Evolutionary conservation across 2,113 vertebrate species (phyloP).

Genomic region (Peromyscus leucopus): DNA sequence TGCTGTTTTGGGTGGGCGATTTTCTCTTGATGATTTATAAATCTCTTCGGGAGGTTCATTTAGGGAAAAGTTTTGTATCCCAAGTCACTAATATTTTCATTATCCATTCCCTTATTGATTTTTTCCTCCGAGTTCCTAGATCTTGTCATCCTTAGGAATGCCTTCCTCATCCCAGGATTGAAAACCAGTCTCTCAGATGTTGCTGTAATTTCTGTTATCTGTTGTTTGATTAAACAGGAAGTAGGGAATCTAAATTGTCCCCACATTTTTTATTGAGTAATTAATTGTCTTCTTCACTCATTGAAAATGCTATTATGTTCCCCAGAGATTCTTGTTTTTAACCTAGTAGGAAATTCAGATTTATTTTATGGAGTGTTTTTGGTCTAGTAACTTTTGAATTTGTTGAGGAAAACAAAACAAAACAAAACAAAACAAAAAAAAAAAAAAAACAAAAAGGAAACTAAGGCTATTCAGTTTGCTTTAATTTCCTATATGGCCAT

Average conservation of each 20-base stretch:
- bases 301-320: neutral
- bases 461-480: neutral
- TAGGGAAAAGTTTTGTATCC: neutral
- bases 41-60: neutral
- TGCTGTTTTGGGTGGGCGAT: neutral
- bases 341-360: neutral
- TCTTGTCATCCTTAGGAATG: neutral
- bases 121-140: neutral
- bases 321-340: neutral
- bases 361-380: neutral
- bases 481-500: neutral
- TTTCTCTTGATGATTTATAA: neutral
- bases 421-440: no score
- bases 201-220: neutral
- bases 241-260: neutral
- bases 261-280: neutral
- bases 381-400: conserved; percentile 27
- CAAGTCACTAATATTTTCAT: neutral
- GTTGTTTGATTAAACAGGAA: neutral
- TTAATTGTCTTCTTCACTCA: neutral
- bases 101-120: neutral
- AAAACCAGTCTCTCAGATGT: neutral
- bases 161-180: neutral
- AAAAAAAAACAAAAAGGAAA: neutral
- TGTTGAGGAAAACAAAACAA: conserved; percentile 6